phyloP scores from a whole-genome alignment of 2,888 invertebrate genomes.

The Synanthedon andrenaeformis region DNA sequence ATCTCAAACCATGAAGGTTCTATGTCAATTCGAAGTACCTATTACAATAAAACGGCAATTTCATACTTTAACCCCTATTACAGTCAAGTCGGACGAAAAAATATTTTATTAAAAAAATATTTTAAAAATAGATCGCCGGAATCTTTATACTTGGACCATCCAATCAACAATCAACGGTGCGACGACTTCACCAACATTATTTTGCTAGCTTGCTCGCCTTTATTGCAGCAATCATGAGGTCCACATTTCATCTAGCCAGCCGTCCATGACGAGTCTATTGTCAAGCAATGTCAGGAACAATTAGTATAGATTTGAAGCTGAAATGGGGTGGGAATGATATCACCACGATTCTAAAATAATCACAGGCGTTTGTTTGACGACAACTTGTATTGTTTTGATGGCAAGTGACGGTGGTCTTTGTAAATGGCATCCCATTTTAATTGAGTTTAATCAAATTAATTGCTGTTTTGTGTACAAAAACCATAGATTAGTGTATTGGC shows the following conservation, averaged over 20 bases:
- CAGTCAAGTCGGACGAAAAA: too few species aligned
- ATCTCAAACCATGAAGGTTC: too few species aligned
- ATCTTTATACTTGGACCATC: neutral
- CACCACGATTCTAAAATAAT: neutral
- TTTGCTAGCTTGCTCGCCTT: constrained; percentile 6
- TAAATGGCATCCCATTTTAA: too few species aligned
- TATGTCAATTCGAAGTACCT: too few species aligned
- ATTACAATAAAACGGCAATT: too few species aligned
- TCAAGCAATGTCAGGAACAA: constrained; percentile 15
- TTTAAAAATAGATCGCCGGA: neutral
- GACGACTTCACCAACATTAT: constrained; percentile 11
- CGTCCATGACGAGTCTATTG: constrained; percentile 10
- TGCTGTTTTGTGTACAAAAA: too few species aligned
- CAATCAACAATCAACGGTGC: constrained; percentile 7
- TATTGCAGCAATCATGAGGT: constrained; percentile 11
- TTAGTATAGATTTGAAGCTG: constrained; percentile 16
- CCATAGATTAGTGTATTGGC: too few species aligned
- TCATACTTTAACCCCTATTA: too few species aligned
- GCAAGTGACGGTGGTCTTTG: neutral
- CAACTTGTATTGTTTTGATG: neutral
- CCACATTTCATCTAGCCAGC: constrained; percentile 9
- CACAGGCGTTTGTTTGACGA: neutral
- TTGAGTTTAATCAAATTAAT: too few species aligned
- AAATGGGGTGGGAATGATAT: neutral
- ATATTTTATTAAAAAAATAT: too few species aligned